These are phyloP conservation scores for Rafetus swinhoei DNA, from an alignment of 2,113 vertebrate species.

Conservation along the genomic window DNA sequence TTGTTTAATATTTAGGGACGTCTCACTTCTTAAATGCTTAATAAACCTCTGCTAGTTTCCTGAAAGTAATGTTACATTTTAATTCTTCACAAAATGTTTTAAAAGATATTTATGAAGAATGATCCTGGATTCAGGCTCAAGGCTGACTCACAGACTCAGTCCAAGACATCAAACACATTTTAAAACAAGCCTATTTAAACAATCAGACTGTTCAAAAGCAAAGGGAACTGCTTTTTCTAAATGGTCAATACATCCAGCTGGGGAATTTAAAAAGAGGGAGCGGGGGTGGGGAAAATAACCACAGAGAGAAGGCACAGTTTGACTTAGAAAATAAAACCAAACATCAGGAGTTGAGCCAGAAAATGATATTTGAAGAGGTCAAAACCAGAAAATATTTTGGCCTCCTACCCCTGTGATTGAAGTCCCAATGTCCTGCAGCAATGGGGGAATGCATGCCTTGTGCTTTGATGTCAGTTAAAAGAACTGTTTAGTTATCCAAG, in stretches of 20 bases:
- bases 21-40: background rate
- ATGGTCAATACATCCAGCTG: background rate
- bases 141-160: background rate
- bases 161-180: background rate
- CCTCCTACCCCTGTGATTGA: background rate
- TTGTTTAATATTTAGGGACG: background rate
- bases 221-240: background rate
- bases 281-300: background rate
- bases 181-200: background rate
- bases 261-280: background rate
- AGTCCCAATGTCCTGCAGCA: background rate
- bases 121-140: background rate
- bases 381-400: background rate
- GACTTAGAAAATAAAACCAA: background rate
- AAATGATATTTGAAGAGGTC: background rate
- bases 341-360: background rate
- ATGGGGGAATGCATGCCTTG: background rate
- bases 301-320: background rate
- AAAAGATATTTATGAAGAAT: background rate
- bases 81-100: background rate
- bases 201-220: background rate
- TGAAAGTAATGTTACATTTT: background rate
- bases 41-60: background rate
- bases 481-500: background rate
- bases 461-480: background rate